phyloP scores from a whole-genome alignment of 2,113 vertebrate genomes.

The Psittacara wagleri region DNA sequence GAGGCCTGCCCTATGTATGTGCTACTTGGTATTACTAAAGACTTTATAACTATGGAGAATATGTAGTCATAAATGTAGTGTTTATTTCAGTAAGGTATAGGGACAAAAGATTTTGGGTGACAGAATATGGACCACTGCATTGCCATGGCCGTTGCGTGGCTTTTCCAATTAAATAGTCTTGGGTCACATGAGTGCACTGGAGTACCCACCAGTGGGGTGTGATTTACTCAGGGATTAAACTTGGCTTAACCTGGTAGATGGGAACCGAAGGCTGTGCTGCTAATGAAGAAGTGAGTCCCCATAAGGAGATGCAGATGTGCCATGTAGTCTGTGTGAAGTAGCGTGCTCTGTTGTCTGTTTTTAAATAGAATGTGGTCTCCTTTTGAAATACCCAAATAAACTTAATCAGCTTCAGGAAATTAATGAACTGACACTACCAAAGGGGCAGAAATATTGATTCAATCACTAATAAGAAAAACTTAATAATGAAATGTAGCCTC shows the following conservation, averaged over 20 bases:
- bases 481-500: conserved; percentile 11
- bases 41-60: neutral
- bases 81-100: neutral
- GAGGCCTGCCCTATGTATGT: neutral
- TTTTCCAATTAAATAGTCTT: neutral
- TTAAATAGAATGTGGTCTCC: neutral
- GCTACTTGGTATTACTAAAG: neutral
- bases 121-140: neutral
- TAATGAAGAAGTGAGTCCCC: neutral
- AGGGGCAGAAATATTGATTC: conserved; percentile 5
- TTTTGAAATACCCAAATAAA: neutral
- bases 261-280: neutral
- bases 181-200: neutral
- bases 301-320: conserved; percentile 49
- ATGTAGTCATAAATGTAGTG: neutral
- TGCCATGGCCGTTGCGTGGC: neutral
- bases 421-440: neutral
- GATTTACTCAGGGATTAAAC: neutral
- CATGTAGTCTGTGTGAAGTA: neutral
- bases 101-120: neutral
- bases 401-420: neutral
- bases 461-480: conserved; percentile 24
- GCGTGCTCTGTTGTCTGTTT: neutral
- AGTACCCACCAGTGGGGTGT: neutral
- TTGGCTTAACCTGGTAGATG: neutral